phyloP scores from a whole-genome alignment of 2,797 vertebrate genomes.

The Alosa sapidissima region DNA sequence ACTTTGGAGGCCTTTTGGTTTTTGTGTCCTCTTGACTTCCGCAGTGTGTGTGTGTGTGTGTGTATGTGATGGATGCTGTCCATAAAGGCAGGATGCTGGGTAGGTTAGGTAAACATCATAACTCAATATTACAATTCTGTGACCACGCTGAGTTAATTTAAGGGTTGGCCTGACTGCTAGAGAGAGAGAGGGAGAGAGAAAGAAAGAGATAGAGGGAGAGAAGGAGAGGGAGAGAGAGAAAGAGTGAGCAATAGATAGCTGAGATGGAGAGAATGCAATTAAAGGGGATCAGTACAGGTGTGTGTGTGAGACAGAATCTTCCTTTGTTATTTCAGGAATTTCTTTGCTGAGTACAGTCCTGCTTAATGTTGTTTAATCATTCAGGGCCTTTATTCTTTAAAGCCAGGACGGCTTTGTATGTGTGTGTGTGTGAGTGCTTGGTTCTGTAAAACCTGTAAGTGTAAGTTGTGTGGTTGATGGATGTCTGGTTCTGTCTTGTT shows the following conservation, averaged over 20 bases:
- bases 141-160: conserved; percentile 70
- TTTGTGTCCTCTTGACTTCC: background rate
- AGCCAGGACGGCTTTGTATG: no score
- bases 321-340: no score
- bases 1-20: background rate
- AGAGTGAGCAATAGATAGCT: background rate
- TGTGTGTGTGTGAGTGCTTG: no score
- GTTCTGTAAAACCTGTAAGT: no score
- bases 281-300: background rate
- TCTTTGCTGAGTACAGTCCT: no score
- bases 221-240: conserved; percentile 25
- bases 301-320: background rate
- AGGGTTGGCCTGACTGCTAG: conserved; percentile 54
- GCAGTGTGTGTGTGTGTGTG: conserved; percentile 7
- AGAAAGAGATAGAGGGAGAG: conserved; percentile 26
- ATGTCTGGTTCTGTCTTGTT: no score
- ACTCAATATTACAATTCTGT: conserved; percentile 49
- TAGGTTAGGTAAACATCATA: conserved; percentile 63
- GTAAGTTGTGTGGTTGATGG: no score
- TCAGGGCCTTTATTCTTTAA: no score
- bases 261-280: background rate
- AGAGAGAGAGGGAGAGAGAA: conserved; percentile 45
- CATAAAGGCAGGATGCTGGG: conserved; percentile 49
- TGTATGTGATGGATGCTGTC: conserved; percentile 30
- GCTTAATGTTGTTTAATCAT: no score